Evolutionary conservation across 2,888 invertebrate genomes (phyloP), one percentile per base, ranked within the genome.

Genomic region (Chymomyza caudatula): DNA sequence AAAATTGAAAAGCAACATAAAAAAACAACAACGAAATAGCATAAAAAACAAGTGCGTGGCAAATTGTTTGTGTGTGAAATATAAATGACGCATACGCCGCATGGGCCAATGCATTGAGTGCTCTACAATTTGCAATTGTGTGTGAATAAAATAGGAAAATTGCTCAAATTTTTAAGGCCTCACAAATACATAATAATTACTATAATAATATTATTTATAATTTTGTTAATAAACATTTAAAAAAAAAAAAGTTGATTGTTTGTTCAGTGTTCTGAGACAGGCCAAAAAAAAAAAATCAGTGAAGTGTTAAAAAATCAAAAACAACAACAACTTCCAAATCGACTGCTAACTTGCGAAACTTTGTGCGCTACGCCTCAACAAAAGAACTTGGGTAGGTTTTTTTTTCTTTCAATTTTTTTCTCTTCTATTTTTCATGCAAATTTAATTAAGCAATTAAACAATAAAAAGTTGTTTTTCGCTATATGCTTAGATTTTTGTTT

Each of bases 311-410:
- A 63, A 71, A 19, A 17, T 2, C 2, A 17, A 6, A 51, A 51
- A 51, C 19, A 51, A 47, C n/a, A 17, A n/a, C 47, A 47, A 47
- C 47, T 15, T 15, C 4, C 43, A 43, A 43, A 17, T 47, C 47
- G 29, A 11, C 11, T 37, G 29, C 29, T 37, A 15, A 19, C 51
- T 51, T 51, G 51, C 51, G 51, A 51, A 51, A 51, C 20, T 51
- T 13, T 20, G 6, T 51, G 4, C 29, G 23, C 42, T 51, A 20
- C 42, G 56, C 29, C 75, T 77, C 69, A 82, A 82, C 78, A 79
- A 84, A 81, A 84, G 82, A 84, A 79, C 81, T 73, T 68, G 76
- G 85, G 79, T 79, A 78, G 43, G 78, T 80, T 69, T 67, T 72
- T 70, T 55, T 57, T 23, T 25, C 29, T 64, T 19, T 6, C n/a